phyloP scores from a whole-genome alignment of 1,140 invertebrate genomes.

The Pachypeltis micranthus region DNA sequence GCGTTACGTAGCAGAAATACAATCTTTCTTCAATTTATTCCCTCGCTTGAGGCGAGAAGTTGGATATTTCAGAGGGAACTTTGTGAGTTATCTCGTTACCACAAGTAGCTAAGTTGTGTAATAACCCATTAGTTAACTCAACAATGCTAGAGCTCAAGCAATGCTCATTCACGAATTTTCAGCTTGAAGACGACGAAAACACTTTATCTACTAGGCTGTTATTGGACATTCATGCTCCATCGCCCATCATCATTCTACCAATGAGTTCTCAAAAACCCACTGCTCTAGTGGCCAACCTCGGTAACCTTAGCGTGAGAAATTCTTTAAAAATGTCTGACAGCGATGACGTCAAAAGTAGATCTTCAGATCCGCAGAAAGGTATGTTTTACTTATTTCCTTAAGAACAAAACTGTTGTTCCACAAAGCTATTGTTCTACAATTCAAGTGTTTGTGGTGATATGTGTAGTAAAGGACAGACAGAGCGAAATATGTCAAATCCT shows the following conservation, averaged over 20 bases:
- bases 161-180: no score
- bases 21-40: conserved; percentile 78
- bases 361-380: conserved; percentile 18
- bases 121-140: no score
- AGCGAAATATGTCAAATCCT: no score
- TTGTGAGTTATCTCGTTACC: conserved; percentile 2
- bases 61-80: conserved; percentile 15
- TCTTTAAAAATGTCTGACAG: conserved; percentile 50
- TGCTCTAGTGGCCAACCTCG: conserved; percentile 70
- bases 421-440: neutral
- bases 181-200: conserved; percentile 24
- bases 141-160: no score
- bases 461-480: neutral
- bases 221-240: conserved; percentile 58
- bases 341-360: conserved; percentile 41
- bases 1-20: conserved; percentile 76
- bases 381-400: no score
- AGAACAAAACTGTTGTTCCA: neutral
- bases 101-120: neutral
- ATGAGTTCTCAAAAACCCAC: conserved; percentile 66
- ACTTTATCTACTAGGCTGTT: conserved; percentile 38
- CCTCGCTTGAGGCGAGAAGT: conserved; percentile 55
- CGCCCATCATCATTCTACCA: conserved; percentile 78
- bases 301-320: conserved; percentile 67
- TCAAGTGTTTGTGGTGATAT: neutral